Evolutionary conservation across 2,888 invertebrate genomes (phyloP).

Genomic region (Megastigmus dorsalis): DNA sequence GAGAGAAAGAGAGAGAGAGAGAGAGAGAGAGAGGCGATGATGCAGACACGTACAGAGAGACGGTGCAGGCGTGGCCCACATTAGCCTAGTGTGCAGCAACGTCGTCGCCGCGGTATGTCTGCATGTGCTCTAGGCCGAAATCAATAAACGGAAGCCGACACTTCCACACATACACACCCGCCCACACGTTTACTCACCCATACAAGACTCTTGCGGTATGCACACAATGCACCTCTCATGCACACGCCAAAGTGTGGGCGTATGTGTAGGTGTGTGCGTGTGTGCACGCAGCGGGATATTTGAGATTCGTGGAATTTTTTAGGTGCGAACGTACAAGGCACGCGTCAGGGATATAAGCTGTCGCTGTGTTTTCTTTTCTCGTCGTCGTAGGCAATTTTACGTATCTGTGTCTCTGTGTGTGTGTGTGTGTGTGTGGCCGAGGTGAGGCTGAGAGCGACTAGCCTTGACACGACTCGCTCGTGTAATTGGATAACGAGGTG

Average conservation of each 20-base stretch:
- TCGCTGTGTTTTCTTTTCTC: neutral
- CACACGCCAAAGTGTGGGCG: no score
- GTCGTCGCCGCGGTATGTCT: slow-evolving; percentile 51
- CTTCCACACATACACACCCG: neutral
- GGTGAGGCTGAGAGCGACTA: neutral
- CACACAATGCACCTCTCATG: no score
- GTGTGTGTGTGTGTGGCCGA: no score
- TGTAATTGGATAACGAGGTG: slow-evolving; percentile 5
- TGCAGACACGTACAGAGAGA: no score
- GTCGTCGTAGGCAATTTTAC: no score
- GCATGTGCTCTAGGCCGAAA: slow-evolving; percentile 65
- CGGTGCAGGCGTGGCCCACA: slow-evolving; percentile 49
- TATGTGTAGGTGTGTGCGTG: neutral
- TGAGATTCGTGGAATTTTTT: slow-evolving; percentile 6
- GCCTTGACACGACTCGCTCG: neutral
- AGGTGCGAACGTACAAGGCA: no score
- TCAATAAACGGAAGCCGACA: slow-evolving; percentile 71
- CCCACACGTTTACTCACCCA: neutral
- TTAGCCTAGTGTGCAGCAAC: slow-evolving; percentile 5
- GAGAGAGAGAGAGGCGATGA: no score
- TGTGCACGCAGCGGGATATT: neutral
- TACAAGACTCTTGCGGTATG: no score
- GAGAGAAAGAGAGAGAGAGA: no score
- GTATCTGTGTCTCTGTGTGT: no score
- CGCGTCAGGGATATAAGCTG: neutral